Evolutionary conservation across 2,888 invertebrate species (phyloP).

Genomic region (Harpalus rufipes): DNA sequence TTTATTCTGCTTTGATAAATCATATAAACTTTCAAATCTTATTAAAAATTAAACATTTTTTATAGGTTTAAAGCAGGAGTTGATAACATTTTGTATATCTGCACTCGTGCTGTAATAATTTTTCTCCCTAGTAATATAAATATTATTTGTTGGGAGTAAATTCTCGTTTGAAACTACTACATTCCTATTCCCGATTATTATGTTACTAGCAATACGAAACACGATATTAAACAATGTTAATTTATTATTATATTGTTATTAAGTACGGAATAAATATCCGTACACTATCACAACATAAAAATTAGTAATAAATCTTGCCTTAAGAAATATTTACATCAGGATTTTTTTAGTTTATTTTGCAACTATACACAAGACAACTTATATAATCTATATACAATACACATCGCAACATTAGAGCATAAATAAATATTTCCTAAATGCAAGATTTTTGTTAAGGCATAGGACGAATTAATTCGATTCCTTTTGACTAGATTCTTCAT

Average conservation of each 20-base stretch:
- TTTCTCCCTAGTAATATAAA: too few species aligned
- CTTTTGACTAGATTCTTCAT: conserved; percentile 18
- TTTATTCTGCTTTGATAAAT: too few species aligned
- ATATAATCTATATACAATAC: conserved; percentile 34
- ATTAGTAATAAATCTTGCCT: conserved; percentile 64
- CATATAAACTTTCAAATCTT: too few species aligned
- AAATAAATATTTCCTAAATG: conserved; percentile 63
- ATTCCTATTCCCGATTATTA: conserved; percentile 2
- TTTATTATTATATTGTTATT: conserved; percentile 17
- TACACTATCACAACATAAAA: conserved; percentile 65
- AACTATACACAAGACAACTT: conserved; percentile 52
- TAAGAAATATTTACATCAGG: conserved; percentile 48
- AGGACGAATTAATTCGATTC: conserved; percentile 5
- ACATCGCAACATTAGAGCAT: conserved; percentile 34
- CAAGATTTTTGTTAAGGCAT: conserved; percentile 60
- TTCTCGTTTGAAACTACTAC: background rate
- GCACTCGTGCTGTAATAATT: too few species aligned
- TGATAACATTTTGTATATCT: too few species aligned
- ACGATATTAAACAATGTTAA: conserved; percentile 45
- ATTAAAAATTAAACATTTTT: too few species aligned
- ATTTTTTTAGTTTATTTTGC: conserved; percentile 19
- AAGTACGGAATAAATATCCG: conserved; percentile 26
- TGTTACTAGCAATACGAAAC: conserved; percentile 37
- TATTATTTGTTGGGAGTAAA: background rate
- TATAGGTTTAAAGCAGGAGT: too few species aligned